Percentiles rank a stretch among this genome's conserved stretches.
Conservation (phyloP, 2,797 vertebrate species). For the Molossus alvarezi region DNA sequence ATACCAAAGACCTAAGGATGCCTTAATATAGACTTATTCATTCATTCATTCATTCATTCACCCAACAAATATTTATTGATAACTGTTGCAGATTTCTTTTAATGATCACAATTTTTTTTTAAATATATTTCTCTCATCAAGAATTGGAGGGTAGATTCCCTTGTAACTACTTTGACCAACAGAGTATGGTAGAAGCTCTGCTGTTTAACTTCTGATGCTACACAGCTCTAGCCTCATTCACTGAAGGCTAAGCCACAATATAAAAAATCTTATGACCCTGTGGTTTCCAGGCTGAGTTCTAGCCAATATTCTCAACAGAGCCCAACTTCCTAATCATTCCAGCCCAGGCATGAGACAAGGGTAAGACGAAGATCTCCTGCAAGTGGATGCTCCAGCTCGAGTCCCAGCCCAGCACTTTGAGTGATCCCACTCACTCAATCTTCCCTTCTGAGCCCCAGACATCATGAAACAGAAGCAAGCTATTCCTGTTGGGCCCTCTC, state of each 20-base stretch:
- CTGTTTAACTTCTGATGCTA: not conserved
- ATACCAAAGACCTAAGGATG: not conserved
- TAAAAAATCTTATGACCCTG: not conserved
- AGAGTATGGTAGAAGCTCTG: not conserved
- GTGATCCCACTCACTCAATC: not conserved
- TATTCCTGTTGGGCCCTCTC: not conserved
- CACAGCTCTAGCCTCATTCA: not conserved
- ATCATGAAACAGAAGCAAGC: not conserved
- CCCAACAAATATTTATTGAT: not conserved
- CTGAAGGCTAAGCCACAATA: not conserved
- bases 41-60: constrained; percentile 25
- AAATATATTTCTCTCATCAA: not conserved
- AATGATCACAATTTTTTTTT: not conserved
- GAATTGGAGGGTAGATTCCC: not conserved
- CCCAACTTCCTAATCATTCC: not conserved
- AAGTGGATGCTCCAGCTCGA: not conserved
- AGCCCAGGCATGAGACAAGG: not conserved
- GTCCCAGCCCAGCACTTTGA: not conserved
- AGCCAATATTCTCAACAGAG: not conserved
- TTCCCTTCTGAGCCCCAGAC: not conserved
- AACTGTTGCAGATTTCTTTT: not conserved
- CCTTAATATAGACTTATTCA: not conserved
- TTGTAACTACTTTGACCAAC: not conserved
- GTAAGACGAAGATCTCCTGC: not conserved
- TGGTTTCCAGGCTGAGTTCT: not conserved